phyloP scores from a whole-genome alignment of 2,888 invertebrate species.

The Drosophila paramelanica region DNA sequence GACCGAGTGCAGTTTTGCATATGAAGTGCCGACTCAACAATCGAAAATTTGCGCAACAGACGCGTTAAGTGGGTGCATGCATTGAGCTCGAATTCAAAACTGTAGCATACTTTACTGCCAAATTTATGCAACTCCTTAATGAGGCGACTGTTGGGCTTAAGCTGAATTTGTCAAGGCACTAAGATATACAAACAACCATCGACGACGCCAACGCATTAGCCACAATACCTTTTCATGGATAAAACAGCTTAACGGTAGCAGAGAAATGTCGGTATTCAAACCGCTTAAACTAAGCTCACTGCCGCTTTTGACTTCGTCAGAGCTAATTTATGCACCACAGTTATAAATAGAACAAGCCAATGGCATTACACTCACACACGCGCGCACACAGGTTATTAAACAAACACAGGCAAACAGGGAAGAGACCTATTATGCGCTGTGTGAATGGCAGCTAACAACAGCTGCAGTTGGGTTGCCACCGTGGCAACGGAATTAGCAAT shows the following conservation, averaged over 20 bases:
- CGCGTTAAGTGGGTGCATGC: conserved; percentile 70
- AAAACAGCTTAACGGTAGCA: neutral
- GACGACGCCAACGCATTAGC: conserved; percentile 3
- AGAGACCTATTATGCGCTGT: conserved; percentile 50
- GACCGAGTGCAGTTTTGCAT: conserved; percentile 69
- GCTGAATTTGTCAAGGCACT: conserved; percentile 20
- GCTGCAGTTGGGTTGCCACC: conserved; percentile 22
- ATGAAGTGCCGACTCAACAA: conserved; percentile 81
- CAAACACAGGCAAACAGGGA: conserved; percentile 18
- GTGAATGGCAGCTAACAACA: conserved; percentile 43
- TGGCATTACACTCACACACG: conserved; percentile 5
- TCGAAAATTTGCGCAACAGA: conserved; percentile 79
- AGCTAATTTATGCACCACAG: conserved; percentile 78
- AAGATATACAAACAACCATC: neutral
- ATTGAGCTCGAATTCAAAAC: conserved; percentile 49
- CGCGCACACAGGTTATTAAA: conserved; percentile 3
- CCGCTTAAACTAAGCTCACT: conserved; percentile 47
- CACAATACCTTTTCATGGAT: neutral
- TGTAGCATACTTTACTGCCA: conserved; percentile 72
- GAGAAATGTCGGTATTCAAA: conserved; percentile 40
- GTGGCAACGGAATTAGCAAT: conserved; percentile 63
- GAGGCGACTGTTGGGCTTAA: conserved; percentile 47
- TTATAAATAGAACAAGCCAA: conserved; percentile 48
- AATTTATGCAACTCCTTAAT: conserved; percentile 74
- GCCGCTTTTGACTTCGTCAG: conserved; percentile 60